Percentiles rank a stretch among this genome's conserved stretches.
Evolutionary conservation across 2,113 vertebrate genomes (phyloP).

Genomic region (Ictalurus furcatus): DNA sequence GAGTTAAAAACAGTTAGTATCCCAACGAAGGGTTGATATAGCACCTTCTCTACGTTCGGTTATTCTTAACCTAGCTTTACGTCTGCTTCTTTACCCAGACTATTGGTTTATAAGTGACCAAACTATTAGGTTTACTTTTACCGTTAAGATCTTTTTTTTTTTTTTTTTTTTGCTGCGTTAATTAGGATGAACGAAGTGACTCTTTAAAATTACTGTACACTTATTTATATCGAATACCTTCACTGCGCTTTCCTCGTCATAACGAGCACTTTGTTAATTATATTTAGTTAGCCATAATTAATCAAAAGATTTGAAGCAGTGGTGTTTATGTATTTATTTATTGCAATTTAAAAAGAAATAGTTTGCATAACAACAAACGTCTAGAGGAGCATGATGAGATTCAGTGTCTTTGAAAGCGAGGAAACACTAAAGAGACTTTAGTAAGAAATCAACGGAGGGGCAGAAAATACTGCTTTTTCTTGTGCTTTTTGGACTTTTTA

Average conservation of each 20-base stretch:
- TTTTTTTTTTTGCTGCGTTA: background rate
- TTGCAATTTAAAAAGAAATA: constrained; percentile 17
- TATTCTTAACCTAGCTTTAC: background rate
- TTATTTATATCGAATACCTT: background rate
- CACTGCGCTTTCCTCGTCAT: constrained; percentile 38
- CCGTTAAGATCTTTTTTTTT: background rate
- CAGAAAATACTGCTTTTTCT: background rate
- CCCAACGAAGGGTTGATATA: background rate
- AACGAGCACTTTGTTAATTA: constrained; percentile 38
- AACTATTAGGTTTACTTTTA: background rate
- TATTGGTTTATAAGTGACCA: background rate
- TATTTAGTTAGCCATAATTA: constrained; percentile 50
- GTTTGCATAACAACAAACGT: constrained; percentile 7
- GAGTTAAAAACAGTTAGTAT: background rate
- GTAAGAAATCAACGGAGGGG: background rate
- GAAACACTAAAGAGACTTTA: background rate
- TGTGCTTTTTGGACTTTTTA: background rate
- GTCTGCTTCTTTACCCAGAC: background rate
- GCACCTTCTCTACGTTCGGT: background rate
- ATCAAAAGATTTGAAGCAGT: constrained; percentile 32
- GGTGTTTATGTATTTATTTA: background rate
- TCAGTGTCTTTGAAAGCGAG: background rate
- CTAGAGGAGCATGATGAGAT: background rate
- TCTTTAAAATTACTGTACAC: background rate
- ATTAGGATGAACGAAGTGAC: background rate